These are phyloP conservation scores for Mamestra brassicae DNA, from an alignment of 2,888 invertebrate genomes.

Conservation along the genomic window DNA sequence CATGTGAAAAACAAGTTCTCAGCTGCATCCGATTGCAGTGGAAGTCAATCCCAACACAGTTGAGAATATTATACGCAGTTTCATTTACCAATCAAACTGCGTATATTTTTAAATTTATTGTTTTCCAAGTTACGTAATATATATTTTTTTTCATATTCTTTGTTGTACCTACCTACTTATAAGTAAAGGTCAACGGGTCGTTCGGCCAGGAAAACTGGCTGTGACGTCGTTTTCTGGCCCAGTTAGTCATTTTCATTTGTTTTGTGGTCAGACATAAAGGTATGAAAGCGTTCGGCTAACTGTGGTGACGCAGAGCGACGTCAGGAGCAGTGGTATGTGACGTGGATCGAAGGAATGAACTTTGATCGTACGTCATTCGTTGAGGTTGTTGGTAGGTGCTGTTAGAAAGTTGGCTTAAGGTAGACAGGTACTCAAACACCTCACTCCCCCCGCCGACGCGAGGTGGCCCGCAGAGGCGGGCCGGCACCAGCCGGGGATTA, in stretches of 20 bases:
- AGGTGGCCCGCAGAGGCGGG: no score
- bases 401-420: neutral
- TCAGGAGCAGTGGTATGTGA: neutral
- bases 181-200: constrained; percentile 12
- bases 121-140: no score
- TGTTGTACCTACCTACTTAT: neutral
- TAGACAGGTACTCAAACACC: neutral
- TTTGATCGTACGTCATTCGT: constrained; percentile 11
- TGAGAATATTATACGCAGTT: no score
- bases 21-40: no score
- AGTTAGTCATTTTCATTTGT: constrained; percentile 25
- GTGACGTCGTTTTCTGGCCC: neutral
- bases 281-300: constrained; percentile 18
- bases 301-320: constrained; percentile 37
- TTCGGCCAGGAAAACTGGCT: neutral
- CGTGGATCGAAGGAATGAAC: neutral
- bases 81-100: no score
- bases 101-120: no score
- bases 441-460: no score
- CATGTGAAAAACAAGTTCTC: no score
- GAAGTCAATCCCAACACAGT: no score
- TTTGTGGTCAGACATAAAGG: constrained; percentile 14
- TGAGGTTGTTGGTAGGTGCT: neutral
- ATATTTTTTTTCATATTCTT: neutral
- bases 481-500: no score